phyloP scores from a whole-genome alignment of 2,888 invertebrate genomes.

The Acleris laterana region DNA sequence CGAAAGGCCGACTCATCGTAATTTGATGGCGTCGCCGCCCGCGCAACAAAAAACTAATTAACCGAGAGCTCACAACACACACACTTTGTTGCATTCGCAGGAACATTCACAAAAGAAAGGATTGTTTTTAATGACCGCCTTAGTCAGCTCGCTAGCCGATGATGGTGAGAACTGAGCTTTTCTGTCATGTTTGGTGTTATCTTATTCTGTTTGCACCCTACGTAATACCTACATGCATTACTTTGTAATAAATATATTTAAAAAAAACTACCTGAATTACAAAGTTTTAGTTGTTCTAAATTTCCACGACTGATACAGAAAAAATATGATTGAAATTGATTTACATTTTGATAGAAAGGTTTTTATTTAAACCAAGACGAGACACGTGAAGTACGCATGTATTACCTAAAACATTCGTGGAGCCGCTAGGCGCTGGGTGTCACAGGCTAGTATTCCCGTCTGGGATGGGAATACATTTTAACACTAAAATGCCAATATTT shows the following conservation, averaged over 20 bases:
- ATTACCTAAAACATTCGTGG: conserved; percentile 25
- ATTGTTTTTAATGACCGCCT: conserved; percentile 10
- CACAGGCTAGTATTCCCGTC: conserved; percentile 18
- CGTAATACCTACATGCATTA: too few species aligned
- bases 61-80: conserved; percentile 59
- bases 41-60: conserved; percentile 82
- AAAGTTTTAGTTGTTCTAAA: too few species aligned
- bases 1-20: conserved; percentile 84
- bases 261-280: too few species aligned
- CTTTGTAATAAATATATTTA: too few species aligned
- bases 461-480: background rate
- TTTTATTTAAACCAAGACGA: background rate
- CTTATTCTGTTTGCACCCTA: too few species aligned
- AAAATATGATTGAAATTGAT: too few species aligned
- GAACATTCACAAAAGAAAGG: conserved; percentile 55
- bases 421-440: conserved; percentile 18
- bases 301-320: too few species aligned
- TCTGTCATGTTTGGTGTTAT: background rate
- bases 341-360: background rate
- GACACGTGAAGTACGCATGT: background rate
- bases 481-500: too few species aligned
- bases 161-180: background rate
- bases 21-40: conserved; percentile 79
- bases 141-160: background rate
- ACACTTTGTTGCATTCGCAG: conserved; percentile 67